These are phyloP conservation scores for Zelleria hepariella DNA, from an alignment of 2,888 invertebrate genomes.

Conservation along the genomic window DNA sequence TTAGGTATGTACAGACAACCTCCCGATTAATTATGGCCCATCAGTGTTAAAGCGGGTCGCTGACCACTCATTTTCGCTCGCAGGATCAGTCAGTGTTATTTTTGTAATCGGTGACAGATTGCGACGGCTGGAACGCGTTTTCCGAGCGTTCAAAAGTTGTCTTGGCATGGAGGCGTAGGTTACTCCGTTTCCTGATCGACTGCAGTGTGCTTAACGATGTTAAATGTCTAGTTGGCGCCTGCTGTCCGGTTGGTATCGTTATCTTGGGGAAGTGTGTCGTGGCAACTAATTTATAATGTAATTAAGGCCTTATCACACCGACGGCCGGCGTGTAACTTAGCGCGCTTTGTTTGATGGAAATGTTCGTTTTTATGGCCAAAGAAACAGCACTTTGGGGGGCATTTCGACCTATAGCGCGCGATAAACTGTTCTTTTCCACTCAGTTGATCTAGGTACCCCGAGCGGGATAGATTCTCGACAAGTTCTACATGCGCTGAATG, in stretches of 20 bases:
- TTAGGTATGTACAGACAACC: constrained; percentile 56
- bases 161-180: constrained; percentile 12
- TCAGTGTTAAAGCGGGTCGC: constrained; percentile 52
- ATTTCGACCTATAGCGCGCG: no score
- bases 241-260: constrained; percentile 20
- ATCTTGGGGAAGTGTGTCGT: constrained; percentile 55
- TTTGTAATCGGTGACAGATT: constrained; percentile 43
- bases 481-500: no score
- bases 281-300: constrained; percentile 59
- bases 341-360: constrained; percentile 7
- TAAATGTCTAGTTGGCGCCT: constrained; percentile 24
- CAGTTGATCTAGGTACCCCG: no score
- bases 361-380: background rate
- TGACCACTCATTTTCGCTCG: constrained; percentile 53
- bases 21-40: constrained; percentile 62
- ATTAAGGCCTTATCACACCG: constrained; percentile 59
- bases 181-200: background rate
- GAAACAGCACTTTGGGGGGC: no score
- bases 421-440: no score
- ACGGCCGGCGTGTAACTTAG: constrained; percentile 45
- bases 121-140: background rate
- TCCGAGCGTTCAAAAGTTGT: constrained; percentile 18
- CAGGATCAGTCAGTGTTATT: constrained; percentile 32
- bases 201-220: background rate
- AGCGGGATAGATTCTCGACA: no score